phyloP scores from a whole-genome alignment of 2,888 invertebrate genomes.

The Sarcophaga variegata region DNA sequence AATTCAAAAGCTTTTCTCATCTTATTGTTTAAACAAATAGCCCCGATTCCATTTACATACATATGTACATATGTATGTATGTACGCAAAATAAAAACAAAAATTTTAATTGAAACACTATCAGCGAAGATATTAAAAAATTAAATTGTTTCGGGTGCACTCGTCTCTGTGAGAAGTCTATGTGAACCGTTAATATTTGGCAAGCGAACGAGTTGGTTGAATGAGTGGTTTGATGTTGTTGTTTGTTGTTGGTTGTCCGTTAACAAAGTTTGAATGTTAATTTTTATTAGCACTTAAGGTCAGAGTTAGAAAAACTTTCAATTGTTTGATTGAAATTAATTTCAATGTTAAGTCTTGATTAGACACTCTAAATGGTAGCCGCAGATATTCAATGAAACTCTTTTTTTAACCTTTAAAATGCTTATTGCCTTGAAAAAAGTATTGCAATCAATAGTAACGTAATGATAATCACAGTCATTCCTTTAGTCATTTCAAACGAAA shows the following conservation, averaged over 20 bases:
- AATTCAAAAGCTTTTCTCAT: conserved; percentile 16
- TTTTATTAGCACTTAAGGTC: conserved; percentile 26
- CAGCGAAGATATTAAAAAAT: conserved; percentile 28
- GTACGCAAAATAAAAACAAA: not conserved
- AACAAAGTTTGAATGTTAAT: conserved; percentile 47
- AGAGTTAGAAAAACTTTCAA: conserved; percentile 46
- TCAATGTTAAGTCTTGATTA: not conserved
- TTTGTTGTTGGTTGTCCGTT: conserved; percentile 8
- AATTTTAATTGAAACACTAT: not conserved
- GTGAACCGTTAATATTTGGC: conserved; percentile 33
- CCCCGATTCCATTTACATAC: not conserved
- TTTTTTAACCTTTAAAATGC: not conserved
- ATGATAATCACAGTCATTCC: too few species aligned
- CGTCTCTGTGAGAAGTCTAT: conserved; percentile 18
- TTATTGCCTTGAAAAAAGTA: not conserved
- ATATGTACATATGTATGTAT: too few species aligned
- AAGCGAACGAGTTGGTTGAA: conserved; percentile 43
- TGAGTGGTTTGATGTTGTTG: conserved; percentile 25
- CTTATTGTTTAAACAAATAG: not conserved
- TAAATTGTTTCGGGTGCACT: conserved; percentile 15
- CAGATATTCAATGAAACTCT: too few species aligned
- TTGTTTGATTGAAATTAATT: conserved; percentile 25
- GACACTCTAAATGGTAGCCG: not conserved
- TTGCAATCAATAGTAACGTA: too few species aligned
- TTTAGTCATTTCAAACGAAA: too few species aligned